A percentile compares a stretch with the other conserved stretches of the same genome.
Conservation (phyloP, 2,797 vertebrate species). For the Hydrophis major region DNA sequence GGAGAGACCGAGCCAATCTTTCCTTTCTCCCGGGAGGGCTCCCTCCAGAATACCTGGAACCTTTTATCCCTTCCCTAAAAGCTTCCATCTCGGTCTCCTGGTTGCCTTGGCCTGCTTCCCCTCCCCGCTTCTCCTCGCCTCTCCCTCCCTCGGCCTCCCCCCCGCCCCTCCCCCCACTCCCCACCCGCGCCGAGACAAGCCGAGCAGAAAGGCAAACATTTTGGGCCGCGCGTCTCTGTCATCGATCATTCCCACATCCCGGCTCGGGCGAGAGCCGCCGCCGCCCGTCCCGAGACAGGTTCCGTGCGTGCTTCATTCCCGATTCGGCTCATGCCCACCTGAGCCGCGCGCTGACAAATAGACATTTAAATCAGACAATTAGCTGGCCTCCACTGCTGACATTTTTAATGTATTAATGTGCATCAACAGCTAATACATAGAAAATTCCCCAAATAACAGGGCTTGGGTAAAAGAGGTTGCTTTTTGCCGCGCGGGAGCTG, state of each 20-base stretch:
- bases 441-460: slow-evolving; percentile 61
- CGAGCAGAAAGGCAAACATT: slow-evolving; percentile 36
- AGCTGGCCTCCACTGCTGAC: slow-evolving; percentile 63
- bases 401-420: slow-evolving; percentile 72
- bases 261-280: neutral
- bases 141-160: neutral
- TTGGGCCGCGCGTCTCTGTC: neutral
- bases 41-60: neutral
- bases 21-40: neutral
- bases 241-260: slow-evolving; percentile 14
- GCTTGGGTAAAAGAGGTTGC: slow-evolving; percentile 43
- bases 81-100: neutral
- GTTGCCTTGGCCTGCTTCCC: neutral
- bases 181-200: neutral
- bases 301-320: slow-evolving; percentile 60
- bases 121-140: neutral
- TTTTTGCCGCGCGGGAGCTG: slow-evolving; percentile 53
- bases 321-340: slow-evolving; percentile 62
- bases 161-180: neutral
- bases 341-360: slow-evolving; percentile 73
- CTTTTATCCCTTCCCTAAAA: neutral
- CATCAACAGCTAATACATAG: slow-evolving; percentile 66
- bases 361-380: slow-evolving; percentile 80
- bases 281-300: neutral
- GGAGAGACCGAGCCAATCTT: no score